These are phyloP conservation scores for Nebria ingens DNA, from an alignment of 1,140 invertebrate species.

Conservation along the genomic window DNA sequence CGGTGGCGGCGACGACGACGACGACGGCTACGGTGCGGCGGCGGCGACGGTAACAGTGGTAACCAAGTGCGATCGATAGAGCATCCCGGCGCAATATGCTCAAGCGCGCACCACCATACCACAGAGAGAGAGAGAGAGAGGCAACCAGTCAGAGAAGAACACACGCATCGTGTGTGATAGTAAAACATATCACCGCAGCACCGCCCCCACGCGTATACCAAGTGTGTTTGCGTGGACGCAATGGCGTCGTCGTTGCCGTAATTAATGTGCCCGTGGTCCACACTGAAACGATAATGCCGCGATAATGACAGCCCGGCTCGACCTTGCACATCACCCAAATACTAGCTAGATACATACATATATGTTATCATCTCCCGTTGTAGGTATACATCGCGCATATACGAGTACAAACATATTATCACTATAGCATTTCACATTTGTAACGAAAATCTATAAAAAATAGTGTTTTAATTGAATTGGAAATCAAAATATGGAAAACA, in stretches of 20 bases:
- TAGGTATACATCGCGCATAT: not conserved
- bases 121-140: too few species aligned
- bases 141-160: not conserved
- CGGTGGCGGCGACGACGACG: not conserved
- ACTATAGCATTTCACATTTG: too few species aligned
- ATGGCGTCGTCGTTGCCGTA: conserved; percentile 14
- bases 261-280: conserved; percentile 33
- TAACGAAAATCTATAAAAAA: too few species aligned
- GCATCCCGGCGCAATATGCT: conserved; percentile 7
- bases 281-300: conserved; percentile 36
- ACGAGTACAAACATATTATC: not conserved
- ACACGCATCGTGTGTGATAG: not conserved
- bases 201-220: not conserved
- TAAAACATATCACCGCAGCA: not conserved
- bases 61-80: not conserved
- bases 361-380: not conserved
- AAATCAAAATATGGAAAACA: too few species aligned
- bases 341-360: too few species aligned
- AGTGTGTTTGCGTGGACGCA: not conserved
- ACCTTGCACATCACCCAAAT: conserved; percentile 18
- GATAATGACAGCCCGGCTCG: conserved; percentile 30
- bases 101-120: not conserved
- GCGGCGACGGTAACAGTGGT: not conserved
- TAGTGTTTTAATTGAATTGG: too few species aligned
- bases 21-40: not conserved